Evolutionary conservation across 2,113 vertebrate genomes (phyloP).

Genomic region (Poicephalus gulielmi): DNA sequence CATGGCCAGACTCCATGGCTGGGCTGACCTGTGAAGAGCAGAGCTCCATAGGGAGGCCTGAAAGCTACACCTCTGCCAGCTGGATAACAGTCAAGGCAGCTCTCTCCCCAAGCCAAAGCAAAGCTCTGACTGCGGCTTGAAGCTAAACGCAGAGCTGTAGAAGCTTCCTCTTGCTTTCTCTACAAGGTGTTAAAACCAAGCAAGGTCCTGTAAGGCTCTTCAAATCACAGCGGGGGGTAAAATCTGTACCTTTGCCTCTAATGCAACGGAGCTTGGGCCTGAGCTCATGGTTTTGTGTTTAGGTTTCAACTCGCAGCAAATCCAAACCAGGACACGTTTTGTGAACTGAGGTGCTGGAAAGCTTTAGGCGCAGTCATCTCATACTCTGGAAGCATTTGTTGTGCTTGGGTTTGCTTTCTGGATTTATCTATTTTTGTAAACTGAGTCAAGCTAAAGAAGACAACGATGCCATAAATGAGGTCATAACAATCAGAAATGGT

Average conservation of each 20-base stretch:
- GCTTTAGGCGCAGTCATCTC: not conserved
- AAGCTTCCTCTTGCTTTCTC: not conserved
- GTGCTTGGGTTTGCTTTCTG: not conserved
- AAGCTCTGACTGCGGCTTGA: not conserved
- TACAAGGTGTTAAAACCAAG: not conserved
- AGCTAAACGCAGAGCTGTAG: not conserved
- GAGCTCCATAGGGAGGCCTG: not conserved
- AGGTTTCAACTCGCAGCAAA: not conserved
- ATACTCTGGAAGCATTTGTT: not conserved
- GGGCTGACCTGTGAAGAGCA: not conserved
- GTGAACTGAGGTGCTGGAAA: not conserved
- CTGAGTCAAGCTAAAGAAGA: not conserved
- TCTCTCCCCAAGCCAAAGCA: not conserved
- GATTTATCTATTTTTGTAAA: not conserved
- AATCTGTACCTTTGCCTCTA: not conserved
- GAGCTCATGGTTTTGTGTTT: not conserved
- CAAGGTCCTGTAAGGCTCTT: not conserved
- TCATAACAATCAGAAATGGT: not conserved
- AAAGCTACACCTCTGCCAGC: not conserved
- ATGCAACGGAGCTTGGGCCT: rapidly evolving
- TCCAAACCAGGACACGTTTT: not conserved
- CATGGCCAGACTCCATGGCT: not conserved
- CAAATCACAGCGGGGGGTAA: not conserved
- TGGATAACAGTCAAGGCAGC: not conserved
- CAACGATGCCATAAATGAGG: not conserved